Base-by-base conservation (phyloP, 2,113 vertebrate genomes). In the Leiothrix lutea region DNA sequence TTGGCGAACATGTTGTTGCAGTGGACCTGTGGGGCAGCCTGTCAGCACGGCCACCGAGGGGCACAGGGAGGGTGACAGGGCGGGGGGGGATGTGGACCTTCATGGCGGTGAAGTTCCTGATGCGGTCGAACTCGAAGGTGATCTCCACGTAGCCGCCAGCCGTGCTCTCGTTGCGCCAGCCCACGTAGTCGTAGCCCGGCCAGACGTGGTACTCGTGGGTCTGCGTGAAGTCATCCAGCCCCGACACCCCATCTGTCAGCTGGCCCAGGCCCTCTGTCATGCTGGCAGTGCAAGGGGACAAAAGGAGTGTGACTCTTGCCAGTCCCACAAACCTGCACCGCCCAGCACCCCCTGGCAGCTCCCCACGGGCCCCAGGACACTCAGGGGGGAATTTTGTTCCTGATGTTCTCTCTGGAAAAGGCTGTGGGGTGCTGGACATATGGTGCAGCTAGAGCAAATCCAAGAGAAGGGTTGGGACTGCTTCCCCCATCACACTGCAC, bases 101-200 rank as follows among this genome's bases (percentile, higher is more conserved):
- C 99, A 99, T 99, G 35, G 99, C 98, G 0, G 99, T 99, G 97
- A 99, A 99, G 97, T 99, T 99, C 94, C 99, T 97, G 91, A 99
- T 97, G 58, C 98, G 98, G 97, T 99, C 99, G 2, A 99, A 99
- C 75, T 99, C 99, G 14, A 99, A 99, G 93, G 98, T 98, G 91
- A 99, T 99, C 98, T 99, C 99, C 58, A 99, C 98, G 6, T 98
- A 99, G 87, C 98, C 98, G 1, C 97, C 97, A 6, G 98, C 69
- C 1, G 98, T 98, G 74, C 98, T 99, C 92, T 98, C 98, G 2
- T 99, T 99, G 94, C 97, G 98, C 99, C 99, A 99, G 79, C 99
- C 99, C 56, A 99, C 98, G 0, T 99, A 99, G 98, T 99, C 99
- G 0, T 99, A 99, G 35, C 99, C 99, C 0, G 99, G 99, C 99